phyloP scores from a whole-genome alignment of 53 echinoderm and acorn worm genomes.

The Paracentrotus lividus region DNA sequence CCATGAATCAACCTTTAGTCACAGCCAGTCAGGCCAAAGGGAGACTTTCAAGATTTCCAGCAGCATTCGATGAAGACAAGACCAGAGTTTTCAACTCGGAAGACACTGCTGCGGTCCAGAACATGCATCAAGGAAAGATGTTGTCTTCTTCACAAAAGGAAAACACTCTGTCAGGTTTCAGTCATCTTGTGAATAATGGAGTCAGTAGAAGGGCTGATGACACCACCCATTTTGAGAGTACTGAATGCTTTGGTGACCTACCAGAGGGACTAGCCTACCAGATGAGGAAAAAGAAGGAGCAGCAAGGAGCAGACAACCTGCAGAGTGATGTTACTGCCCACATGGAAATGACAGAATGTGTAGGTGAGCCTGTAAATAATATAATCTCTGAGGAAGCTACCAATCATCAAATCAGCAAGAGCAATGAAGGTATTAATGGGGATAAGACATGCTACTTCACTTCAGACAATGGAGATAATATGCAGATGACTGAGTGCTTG shows the following conservation, averaged over 20 bases:
- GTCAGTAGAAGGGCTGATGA: background rate
- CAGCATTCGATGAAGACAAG: slow-evolving; percentile 10
- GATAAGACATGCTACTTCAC: slow-evolving; percentile 31
- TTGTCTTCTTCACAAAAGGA: slow-evolving; percentile 2
- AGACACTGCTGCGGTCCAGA: slow-evolving; percentile 25
- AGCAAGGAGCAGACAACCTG: slow-evolving; percentile 4
- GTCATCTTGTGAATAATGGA: background rate
- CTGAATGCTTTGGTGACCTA: slow-evolving; percentile 10
- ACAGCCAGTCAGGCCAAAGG: background rate
- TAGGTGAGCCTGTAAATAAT: background rate
- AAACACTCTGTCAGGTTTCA: background rate
- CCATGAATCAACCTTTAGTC: background rate
- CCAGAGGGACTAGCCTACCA: slow-evolving; percentile 59
- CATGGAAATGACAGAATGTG: slow-evolving; percentile 38
- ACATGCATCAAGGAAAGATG: background rate
- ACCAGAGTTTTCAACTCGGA: slow-evolving; percentile 47
- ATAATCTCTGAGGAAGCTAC: background rate
- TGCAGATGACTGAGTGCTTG: slow-evolving; percentile 55
- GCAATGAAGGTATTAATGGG: background rate
- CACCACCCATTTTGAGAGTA: slow-evolving; percentile 2
- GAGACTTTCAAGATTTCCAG: background rate
- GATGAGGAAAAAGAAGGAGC: slow-evolving; percentile 39
- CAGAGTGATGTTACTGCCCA: slow-evolving; percentile 25
- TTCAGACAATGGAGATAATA: background rate
- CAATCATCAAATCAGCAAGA: background rate